Evolutionary conservation across 2,797 vertebrate species (phyloP), one percentile per base, ranked within the genome.

Genomic region (Thripadectes ignobilis): DNA sequence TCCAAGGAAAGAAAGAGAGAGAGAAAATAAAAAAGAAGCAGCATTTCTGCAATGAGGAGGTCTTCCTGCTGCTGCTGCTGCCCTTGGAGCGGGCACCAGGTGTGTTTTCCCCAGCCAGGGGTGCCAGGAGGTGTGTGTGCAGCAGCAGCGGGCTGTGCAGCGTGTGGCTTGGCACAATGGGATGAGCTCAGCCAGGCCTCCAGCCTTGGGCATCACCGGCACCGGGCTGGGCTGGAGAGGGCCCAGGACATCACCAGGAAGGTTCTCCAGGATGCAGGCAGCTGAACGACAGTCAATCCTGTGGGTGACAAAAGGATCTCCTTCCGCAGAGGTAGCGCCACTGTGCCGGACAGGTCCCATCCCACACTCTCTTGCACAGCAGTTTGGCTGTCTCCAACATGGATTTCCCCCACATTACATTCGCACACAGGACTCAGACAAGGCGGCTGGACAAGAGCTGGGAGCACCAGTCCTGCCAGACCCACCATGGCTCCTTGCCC

Each of bases 81-180:
- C 57, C 39, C 51, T 48, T 5, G 1, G 36, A n/a, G 82, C 2
- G 2, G 49, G 15, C 0, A 0, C 45, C 0, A 3, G 43, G 38
- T 3, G 59, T 41, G 48, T 32, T 48, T 32, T 71, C 38, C 39
- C 9, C 0, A 7, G 26, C 39, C 9, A 2, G 14, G 24, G 23
- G 48, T 63, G 72, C 29, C 0, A 1, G 43, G 26, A 3, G 34
- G 51, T 7, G 36, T 51, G 27, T 5, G 20, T 13, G 80, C 66
- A 43, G 77, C 73, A 41, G 62, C 30, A 10, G 2, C 1, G 1
- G 63, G 59, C 51, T 12, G 58, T 14, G 76, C 27, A 24, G 81
- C 27, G 6, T 51, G 3, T 0, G 19, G 65, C 68, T 14, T 0
- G 26, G 74, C 54, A 18, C 55, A 12, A 6, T 1, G 1, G 19